A percentile compares a stretch with the other conserved stretches of the same genome.
phyloP scores from a whole-genome alignment of 2,797 vertebrate genomes.

The Anguilla megastoma region DNA sequence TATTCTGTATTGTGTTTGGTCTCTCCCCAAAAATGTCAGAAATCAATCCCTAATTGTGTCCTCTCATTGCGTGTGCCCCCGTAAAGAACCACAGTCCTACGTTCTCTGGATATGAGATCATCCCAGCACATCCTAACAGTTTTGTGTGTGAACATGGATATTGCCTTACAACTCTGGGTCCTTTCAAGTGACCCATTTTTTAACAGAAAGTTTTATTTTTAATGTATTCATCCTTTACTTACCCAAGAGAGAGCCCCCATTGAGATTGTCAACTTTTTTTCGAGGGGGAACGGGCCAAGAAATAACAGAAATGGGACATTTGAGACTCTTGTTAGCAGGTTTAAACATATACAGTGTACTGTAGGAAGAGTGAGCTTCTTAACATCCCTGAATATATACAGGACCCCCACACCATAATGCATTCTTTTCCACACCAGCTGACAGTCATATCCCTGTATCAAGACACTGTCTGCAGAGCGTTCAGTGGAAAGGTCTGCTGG shows the following conservation, averaged over 20 bases:
- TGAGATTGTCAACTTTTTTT: conserved; percentile 26
- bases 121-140: conserved; percentile 39
- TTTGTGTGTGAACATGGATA: conserved; percentile 55
- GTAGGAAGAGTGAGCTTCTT: conserved; percentile 34
- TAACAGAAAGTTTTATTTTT: conserved; percentile 28
- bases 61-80: conserved; percentile 25
- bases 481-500: neutral
- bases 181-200: conserved; percentile 50
- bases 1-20: conserved; percentile 14
- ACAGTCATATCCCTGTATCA: conserved; percentile 40
- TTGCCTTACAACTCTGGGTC: conserved; percentile 59
- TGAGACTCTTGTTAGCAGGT: conserved; percentile 43
- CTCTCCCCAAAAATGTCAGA: conserved; percentile 35
- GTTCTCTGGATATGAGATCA: conserved; percentile 43
- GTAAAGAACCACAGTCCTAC: conserved; percentile 41
- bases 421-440: conserved; percentile 56
- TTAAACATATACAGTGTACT: neutral
- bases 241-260: neutral
- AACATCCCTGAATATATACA: conserved; percentile 50
- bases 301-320: conserved; percentile 56
- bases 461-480: conserved; percentile 18
- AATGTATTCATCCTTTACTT: neutral
- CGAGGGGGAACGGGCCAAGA: neutral
- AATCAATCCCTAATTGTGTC: conserved; percentile 28
- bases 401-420: conserved; percentile 45